Base-by-base conservation (phyloP, 2,113 vertebrate genomes). In the Poeciliopsis prolifica region DNA sequence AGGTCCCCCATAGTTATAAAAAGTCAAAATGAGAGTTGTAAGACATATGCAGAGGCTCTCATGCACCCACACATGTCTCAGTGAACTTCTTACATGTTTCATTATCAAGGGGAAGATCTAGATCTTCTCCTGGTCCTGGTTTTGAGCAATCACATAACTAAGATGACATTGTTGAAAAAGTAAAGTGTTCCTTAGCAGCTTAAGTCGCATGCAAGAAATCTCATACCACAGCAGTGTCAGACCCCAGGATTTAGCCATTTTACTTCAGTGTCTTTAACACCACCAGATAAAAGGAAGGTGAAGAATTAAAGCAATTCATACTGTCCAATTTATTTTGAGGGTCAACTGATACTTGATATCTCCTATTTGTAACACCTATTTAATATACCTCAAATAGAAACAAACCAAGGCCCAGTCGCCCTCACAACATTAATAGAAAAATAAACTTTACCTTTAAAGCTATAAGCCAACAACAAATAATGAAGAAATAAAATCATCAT, bases 351-450 rank as follows among this genome's bases (percentile, higher is more conserved):
- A 35, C 8, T 35, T 35, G 7, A 35, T 35, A 35, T 35, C 33
- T 35, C 7, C 33, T 35, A 35, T 35, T 35, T 35, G 7, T 35
- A 35, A 35, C 33, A 33, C 33, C 33, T 33, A 58, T 89, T 88
- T 86, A 91, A 92, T 92, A 86, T 87, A 87, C 75, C 82, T 91
- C 85, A 88, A 92, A 91, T 81, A 90, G 81, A 91, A 93, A 88
- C 87, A 93, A 81, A 70, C 80, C 35, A 48, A 72, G 89, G 65
- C 74, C 80, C 66, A 60, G 89, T 92, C 91, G 90, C 86, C 67
- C 64, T 79, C 85, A 79, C 80, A 84, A 82, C 84, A 75, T 72
- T 72, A 73, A 83, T 64, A 13, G 73, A 85, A 85, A 91, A 92
- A 89, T 78, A 58, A 66, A 83, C 86, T 84, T 48, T 51, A 69